These are phyloP conservation scores for Leptatherina wallacei DNA, from an alignment of 2,797 vertebrate species.

Conservation along the genomic window DNA sequence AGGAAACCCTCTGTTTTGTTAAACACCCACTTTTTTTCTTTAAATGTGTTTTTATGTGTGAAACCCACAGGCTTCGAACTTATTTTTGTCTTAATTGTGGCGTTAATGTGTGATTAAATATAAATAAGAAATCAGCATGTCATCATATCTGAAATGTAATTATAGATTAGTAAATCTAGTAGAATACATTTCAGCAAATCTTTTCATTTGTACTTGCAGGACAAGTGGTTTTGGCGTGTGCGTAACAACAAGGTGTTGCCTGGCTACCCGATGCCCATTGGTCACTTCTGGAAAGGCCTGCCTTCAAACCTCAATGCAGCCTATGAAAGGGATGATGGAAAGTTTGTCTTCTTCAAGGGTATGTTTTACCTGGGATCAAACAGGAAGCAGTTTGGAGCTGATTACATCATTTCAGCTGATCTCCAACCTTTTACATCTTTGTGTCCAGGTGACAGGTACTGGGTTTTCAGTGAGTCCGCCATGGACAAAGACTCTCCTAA, in stretches of 20 bases:
- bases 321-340: slow-evolving; percentile 90
- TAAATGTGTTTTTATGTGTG: not conserved
- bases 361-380: not conserved
- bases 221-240: slow-evolving; percentile 93
- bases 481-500: slow-evolving; percentile 90
- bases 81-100: not conserved
- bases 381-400: slow-evolving; percentile 1
- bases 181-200: not conserved
- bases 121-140: not conserved
- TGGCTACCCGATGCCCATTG: slow-evolving; percentile 89
- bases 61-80: not conserved
- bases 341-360: slow-evolving; percentile 96
- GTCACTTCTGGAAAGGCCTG: slow-evolving; percentile 91
- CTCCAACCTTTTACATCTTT: not conserved
- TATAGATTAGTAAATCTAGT: not conserved
- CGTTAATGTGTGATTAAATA: not conserved
- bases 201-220: slow-evolving; percentile 73
- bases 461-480: slow-evolving; percentile 90
- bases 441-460: slow-evolving; percentile 87
- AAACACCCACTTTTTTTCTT: not conserved
- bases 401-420: not conserved
- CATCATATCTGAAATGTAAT: not conserved
- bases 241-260: slow-evolving; percentile 89
- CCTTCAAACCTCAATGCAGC: slow-evolving; percentile 90
- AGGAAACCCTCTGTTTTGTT: not conserved